phyloP scores from a whole-genome alignment of 2,888 invertebrate genomes.

The Rhagonycha lutea region DNA sequence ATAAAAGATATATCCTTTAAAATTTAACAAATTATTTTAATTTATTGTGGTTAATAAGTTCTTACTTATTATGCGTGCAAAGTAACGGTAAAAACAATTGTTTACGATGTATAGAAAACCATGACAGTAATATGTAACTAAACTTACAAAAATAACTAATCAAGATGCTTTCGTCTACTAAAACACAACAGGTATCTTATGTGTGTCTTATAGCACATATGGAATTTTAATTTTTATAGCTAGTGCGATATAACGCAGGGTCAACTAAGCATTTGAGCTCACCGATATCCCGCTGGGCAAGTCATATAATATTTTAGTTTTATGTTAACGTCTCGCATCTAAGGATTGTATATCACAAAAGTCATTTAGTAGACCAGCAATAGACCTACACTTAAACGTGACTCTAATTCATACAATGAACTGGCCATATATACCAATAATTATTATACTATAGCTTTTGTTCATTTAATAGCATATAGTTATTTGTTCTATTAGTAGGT shows the following conservation, averaged over 20 bases:
- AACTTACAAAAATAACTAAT: conserved; percentile 30
- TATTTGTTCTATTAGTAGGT: background rate
- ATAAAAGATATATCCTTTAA: too few relatives aligned
- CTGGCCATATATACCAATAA: background rate
- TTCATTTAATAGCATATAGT: background rate
- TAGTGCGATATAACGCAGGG: conserved; percentile 29
- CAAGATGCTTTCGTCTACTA: conserved; percentile 25
- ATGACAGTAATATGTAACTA: conserved; percentile 32
- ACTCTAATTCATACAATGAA: background rate
- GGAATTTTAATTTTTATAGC: conserved; percentile 42
- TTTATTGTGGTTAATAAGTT: background rate
- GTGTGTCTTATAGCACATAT: conserved; percentile 38
- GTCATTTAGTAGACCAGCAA: conserved; percentile 35
- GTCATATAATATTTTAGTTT: conserved; percentile 39
- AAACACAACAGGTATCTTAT: conserved; percentile 39
- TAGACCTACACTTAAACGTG: conserved; percentile 12
- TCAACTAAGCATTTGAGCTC: conserved; percentile 25
- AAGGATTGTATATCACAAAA: conserved; percentile 39
- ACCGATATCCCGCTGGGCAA: conserved; percentile 36
- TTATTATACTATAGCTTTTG: background rate
- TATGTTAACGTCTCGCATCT: conserved; percentile 40
- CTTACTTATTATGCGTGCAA: background rate
- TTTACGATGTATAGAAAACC: conserved; percentile 10
- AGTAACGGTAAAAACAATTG: background rate
- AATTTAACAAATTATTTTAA: background rate